Percentiles rank a stretch among this genome's conserved stretches.
Conservation (phyloP, 2,113 vertebrate species). For the Sylvietta virens region DNA sequence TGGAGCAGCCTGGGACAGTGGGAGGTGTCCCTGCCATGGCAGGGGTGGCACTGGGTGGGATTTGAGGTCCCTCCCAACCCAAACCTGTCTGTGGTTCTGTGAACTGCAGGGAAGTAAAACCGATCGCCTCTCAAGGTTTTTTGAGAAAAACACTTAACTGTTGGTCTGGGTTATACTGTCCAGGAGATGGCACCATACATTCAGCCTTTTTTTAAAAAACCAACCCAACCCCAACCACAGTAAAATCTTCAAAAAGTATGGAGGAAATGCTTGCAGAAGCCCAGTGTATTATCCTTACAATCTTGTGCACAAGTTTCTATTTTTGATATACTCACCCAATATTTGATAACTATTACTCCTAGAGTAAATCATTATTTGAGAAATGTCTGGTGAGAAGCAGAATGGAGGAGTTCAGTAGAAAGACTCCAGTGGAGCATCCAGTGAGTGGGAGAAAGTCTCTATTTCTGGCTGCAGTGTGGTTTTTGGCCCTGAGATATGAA, state of each 20-base stretch:
- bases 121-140: background rate
- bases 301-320: background rate
- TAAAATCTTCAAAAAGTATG: background rate
- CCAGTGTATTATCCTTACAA: background rate
- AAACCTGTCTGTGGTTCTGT: background rate
- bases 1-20: background rate
- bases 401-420: background rate
- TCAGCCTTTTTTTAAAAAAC: constrained; percentile 31
- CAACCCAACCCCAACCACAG: background rate
- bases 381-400: background rate
- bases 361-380: background rate
- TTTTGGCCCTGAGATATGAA: background rate
- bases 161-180: background rate
- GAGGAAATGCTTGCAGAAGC: background rate
- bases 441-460: background rate
- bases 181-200: constrained; percentile 76
- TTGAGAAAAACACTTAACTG: background rate
- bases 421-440: background rate
- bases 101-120: background rate
- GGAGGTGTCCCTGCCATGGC: background rate
- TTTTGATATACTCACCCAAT: background rate
- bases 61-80: background rate
- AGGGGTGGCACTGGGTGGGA: too few relatives aligned
- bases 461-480: rapidly evolving
- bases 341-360: background rate